phyloP scores from a whole-genome alignment of 2,797 vertebrate genomes.

The Martes flavigula region DNA sequence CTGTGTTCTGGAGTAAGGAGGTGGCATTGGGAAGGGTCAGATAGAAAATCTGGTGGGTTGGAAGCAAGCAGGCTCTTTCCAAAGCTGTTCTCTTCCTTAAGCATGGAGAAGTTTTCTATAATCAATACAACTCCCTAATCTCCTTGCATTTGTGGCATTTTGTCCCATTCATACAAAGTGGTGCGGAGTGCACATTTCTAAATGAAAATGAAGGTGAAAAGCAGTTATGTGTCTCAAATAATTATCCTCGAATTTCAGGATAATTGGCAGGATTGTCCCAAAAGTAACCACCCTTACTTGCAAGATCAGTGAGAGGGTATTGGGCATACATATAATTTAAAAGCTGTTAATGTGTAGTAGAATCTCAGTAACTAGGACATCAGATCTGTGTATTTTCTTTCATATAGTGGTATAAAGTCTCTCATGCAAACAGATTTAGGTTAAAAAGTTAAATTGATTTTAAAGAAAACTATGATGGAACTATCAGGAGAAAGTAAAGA shows the following conservation, averaged over 20 bases:
- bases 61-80: neutral
- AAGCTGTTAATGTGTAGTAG: neutral
- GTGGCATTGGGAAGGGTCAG: neutral
- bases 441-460: neutral
- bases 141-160: neutral
- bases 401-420: neutral
- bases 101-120: neutral
- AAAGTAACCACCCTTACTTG: neutral
- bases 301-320: neutral
- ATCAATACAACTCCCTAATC: neutral
- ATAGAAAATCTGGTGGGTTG: neutral
- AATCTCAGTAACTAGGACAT: neutral
- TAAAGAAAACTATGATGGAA: neutral
- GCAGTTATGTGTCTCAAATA: neutral
- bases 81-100: neutral
- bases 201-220: neutral
- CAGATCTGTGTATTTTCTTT: neutral
- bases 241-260: neutral
- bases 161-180: neutral
- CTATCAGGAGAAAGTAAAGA: neutral
- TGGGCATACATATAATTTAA: neutral
- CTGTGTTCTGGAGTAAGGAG: neutral
- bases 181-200: neutral
- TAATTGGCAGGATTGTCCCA: neutral
- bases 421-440: neutral